These are phyloP conservation scores for Enteromius paludinosus DNA, from an alignment of 2,797 vertebrate species.

Conservation along the genomic window DNA sequence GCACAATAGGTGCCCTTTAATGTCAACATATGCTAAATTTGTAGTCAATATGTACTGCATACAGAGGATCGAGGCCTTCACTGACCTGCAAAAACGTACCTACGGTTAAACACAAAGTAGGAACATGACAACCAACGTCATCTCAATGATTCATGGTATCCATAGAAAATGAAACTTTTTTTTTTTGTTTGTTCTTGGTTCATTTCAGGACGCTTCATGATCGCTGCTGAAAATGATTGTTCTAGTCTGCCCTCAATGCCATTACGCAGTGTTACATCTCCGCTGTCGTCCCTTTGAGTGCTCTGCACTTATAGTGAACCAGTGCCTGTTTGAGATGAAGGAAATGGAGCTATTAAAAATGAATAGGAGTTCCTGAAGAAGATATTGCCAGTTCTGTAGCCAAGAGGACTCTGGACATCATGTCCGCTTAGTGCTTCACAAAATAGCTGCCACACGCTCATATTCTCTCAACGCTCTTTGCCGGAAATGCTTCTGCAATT, in stretches of 20 bases:
- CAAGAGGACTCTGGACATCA: slow-evolving; percentile 31
- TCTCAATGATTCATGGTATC: slow-evolving; percentile 22
- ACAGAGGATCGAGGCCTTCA: neutral
- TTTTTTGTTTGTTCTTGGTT: slow-evolving; percentile 21
- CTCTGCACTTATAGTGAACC: slow-evolving; percentile 32
- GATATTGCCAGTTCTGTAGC: slow-evolving; percentile 30
- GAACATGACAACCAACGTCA: neutral
- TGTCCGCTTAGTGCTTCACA: slow-evolving; percentile 8
- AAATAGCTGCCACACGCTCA: slow-evolving; percentile 4
- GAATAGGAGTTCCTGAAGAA: slow-evolving; percentile 42
- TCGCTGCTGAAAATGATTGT: slow-evolving; percentile 19
- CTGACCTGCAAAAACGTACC: neutral
- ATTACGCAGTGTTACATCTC: slow-evolving; percentile 26
- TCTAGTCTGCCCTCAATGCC: slow-evolving; percentile 8
- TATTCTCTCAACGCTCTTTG: neutral
- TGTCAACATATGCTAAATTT: neutral
- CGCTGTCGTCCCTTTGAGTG: slow-evolving; percentile 20
- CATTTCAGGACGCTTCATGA: slow-evolving; percentile 23
- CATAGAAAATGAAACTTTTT: neutral
- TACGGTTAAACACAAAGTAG: neutral
- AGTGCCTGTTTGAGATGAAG: slow-evolving; percentile 35
- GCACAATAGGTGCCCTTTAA: neutral
- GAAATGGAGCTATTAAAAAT: slow-evolving; percentile 56
- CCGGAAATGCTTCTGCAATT: neutral
- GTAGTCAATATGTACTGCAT: neutral